phyloP scores from a whole-genome alignment of 1,140 invertebrate species.

The Zophobas atratus region DNA sequence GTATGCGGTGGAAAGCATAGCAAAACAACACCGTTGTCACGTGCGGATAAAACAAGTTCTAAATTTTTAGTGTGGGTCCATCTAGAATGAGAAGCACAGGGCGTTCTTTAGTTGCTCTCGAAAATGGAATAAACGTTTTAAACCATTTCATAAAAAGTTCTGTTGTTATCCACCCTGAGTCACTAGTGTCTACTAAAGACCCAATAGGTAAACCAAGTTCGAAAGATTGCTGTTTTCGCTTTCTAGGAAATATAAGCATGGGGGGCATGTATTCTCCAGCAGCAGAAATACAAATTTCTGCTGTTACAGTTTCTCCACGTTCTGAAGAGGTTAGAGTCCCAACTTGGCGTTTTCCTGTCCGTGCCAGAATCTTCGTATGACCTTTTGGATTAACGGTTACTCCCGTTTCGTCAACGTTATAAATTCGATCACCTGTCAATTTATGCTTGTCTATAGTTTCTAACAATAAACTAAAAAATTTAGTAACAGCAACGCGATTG shows the following conservation, averaged over 20 bases:
- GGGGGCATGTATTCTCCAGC: not conserved
- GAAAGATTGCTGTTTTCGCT: not conserved
- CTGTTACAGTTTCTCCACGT: slow-evolving; percentile 4
- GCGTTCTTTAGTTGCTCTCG: too few relatives aligned
- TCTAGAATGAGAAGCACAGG: too few relatives aligned
- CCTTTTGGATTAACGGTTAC: not conserved
- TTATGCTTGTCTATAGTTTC: not conserved
- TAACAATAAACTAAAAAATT: slow-evolving; percentile 42
- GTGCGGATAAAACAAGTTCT: too few relatives aligned
- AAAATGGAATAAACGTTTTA: too few relatives aligned
- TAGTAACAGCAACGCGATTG: slow-evolving; percentile 37
- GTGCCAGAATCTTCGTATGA: not conserved
- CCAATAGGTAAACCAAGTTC: not conserved
- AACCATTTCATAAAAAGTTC: too few relatives aligned
- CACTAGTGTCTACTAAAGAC: too few relatives aligned
- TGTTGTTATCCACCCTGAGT: too few relatives aligned
- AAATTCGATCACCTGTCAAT: not conserved
- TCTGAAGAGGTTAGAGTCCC: not conserved
- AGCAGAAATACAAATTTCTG: slow-evolving; percentile 14
- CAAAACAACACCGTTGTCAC: too few relatives aligned
- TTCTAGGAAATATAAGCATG: slow-evolving; percentile 7
- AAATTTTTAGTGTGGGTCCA: too few relatives aligned
- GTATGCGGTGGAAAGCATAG: too few relatives aligned
- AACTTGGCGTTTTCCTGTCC: slow-evolving; percentile 17
- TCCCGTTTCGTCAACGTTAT: too few relatives aligned